These are phyloP conservation scores for Craterocephalus amniculus DNA, from an alignment of 2,797 vertebrate species.

Conservation along the genomic window DNA sequence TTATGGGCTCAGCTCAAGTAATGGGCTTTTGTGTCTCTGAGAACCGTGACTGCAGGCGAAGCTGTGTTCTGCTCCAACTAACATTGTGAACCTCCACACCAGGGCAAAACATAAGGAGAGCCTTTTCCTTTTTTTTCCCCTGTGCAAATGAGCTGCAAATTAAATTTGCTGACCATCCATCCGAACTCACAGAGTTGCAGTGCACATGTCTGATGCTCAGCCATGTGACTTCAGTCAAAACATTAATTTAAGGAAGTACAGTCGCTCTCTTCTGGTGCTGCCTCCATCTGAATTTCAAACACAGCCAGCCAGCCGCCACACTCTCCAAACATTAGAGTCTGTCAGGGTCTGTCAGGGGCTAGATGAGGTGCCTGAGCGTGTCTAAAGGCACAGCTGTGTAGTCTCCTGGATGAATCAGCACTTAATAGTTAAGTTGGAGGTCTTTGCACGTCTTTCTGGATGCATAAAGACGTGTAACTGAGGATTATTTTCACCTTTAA, in stretches of 20 bases:
- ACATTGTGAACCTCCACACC: slow-evolving; percentile 21
- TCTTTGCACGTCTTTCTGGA: neutral
- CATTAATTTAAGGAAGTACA: slow-evolving; percentile 69
- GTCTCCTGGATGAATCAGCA: neutral
- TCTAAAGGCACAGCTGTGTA: neutral
- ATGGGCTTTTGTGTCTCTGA: slow-evolving; percentile 76
- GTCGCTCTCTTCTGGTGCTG: slow-evolving; percentile 48
- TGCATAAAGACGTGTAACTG: neutral
- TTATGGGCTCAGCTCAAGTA: slow-evolving; percentile 68
- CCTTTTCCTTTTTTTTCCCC: slow-evolving; percentile 9
- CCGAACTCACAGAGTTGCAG: slow-evolving; percentile 9
- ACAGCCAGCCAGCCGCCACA: slow-evolving; percentile 28
- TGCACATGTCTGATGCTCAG: slow-evolving; percentile 15
- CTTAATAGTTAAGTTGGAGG: slow-evolving; percentile 3
- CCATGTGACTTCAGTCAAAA: slow-evolving; percentile 61
- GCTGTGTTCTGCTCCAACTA: slow-evolving; percentile 35
- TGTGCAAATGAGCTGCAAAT: slow-evolving; percentile 35
- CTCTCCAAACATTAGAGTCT: slow-evolving; percentile 43
- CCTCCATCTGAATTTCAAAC: slow-evolving; percentile 60
- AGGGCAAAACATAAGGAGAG: slow-evolving; percentile 32
- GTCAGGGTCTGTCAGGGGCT: slow-evolving; percentile 33
- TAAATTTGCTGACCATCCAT: slow-evolving; percentile 21
- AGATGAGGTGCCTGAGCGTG: slow-evolving; percentile 1
- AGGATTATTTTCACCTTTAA: neutral
- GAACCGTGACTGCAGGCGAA: slow-evolving; percentile 64